Evolutionary conservation across 2,113 vertebrate genomes (phyloP).

Genomic region (Larimichthys crocea): DNA sequence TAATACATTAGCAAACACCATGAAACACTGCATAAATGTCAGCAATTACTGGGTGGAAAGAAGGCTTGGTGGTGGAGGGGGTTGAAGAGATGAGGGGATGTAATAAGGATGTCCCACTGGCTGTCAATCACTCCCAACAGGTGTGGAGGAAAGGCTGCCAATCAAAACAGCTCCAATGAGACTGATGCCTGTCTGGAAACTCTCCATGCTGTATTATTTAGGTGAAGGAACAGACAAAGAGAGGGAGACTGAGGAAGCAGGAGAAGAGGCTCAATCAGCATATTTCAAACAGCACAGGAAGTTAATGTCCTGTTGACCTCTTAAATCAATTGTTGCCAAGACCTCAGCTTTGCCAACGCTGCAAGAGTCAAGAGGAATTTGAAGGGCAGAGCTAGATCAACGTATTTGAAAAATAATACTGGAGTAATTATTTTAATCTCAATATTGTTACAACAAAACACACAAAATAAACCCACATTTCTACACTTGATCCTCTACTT

Average conservation of each 20-base stretch:
- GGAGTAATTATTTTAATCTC: constrained; percentile 46
- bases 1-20: constrained; percentile 99
- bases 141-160: constrained; percentile 90
- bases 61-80: constrained; percentile 54
- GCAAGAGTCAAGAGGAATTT: constrained; percentile 37
- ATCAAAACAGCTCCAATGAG: constrained; percentile 77
- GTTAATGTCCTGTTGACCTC: constrained; percentile 14
- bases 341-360: constrained; percentile 53
- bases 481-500: constrained; percentile 18
- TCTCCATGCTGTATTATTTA: constrained; percentile 13
- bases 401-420: constrained; percentile 38
- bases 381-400: constrained; percentile 28
- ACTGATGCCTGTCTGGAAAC: constrained; percentile 22
- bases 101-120: constrained; percentile 96
- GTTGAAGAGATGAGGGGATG: constrained; percentile 80
- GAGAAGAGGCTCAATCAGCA: constrained; percentile 4
- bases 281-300: constrained; percentile 43
- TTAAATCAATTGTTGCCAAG: constrained; percentile 38
- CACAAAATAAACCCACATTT: constrained; percentile 18
- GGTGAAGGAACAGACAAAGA: background rate
- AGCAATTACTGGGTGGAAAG: constrained; percentile 96
- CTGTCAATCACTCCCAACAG: constrained; percentile 94
- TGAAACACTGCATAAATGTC: constrained; percentile 99
- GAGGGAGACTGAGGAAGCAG: background rate
- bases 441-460: constrained; percentile 33